Evolutionary conservation across 64 coral and sea anemone genomes (phyloP), one percentile per base, ranked within the genome.

Genomic region (Montipora sp.): DNA sequence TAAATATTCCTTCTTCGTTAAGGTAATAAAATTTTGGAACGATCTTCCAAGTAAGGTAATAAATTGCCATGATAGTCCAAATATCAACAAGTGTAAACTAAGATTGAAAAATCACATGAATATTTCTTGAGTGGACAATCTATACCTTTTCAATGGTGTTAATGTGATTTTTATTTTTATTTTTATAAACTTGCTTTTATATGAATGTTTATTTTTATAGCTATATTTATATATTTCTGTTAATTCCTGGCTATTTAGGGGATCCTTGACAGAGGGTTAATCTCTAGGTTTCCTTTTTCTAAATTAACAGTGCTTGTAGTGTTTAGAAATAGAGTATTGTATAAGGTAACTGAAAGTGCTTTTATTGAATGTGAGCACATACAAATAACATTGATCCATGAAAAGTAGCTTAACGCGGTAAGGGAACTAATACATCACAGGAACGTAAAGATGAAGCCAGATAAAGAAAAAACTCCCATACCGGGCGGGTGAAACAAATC

Each of bases 1-100:
- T 70, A 70, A 70, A 70, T 70, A 70, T 70, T 70, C 66, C 66
- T 70, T 70, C 66, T 70, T 70, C 18, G 66, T 70, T 70, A 16
- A 16, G 66, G n/a, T 70, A 70, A 70, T 70, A 8, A 21, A 0
- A 16, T 70, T 14, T 70, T 70, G 66, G 7, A 18, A 70, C 66
- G 66, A 70, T 70, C 66, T 70, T 70, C 66, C 19, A 22, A 70
- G 15, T 22, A 70, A 70, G 12, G 66, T 70, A 70, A 70, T 70
- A 11, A 70, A 70, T 70, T 70, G 66, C 4, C 66, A 70, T 21
- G 13, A 70, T 21, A 70, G 13, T 70, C 66, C 66, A 70, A 16
- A 70, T 5, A 70, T 70, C 13, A 70, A 22, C 66, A 70, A 70
- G 66, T 70, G 9, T 70, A 70, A 70, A 70, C 51, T 55, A 55